These are phyloP conservation scores for Drosophila percnosoma DNA, from an alignment of 2,888 invertebrate genomes.

Conservation along the genomic window DNA sequence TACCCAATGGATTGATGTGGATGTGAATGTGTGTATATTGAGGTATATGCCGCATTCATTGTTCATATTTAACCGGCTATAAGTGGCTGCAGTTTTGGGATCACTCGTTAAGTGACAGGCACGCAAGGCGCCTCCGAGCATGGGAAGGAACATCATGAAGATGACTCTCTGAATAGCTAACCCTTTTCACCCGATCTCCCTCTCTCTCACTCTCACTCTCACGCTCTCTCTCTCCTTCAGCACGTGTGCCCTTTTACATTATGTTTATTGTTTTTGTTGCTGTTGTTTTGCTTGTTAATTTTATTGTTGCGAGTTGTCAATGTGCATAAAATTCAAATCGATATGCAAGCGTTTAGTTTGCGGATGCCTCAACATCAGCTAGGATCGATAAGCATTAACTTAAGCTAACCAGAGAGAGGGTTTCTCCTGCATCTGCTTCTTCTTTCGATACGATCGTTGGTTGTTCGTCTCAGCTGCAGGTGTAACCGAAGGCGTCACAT, in stretches of 20 bases:
- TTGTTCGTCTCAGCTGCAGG: slow-evolving; percentile 51
- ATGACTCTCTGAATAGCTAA: slow-evolving; percentile 28
- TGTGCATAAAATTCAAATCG: slow-evolving; percentile 74
- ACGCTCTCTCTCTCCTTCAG: slow-evolving; percentile 25
- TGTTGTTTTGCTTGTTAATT: slow-evolving; percentile 12
- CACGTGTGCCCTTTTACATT: slow-evolving; percentile 55
- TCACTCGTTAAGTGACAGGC: slow-evolving; percentile 76
- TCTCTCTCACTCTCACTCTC: not conserved
- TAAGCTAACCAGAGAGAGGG: slow-evolving; percentile 32
- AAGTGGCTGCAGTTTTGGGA: slow-evolving; percentile 58
- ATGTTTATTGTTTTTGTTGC: slow-evolving; percentile 8
- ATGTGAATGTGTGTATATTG: slow-evolving; percentile 30
- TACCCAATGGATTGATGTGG: slow-evolving; percentile 39
- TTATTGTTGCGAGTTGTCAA: slow-evolving; percentile 50
- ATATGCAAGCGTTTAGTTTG: slow-evolving; percentile 67
- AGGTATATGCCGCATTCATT: slow-evolving; percentile 60
- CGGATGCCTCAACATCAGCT: slow-evolving; percentile 69
- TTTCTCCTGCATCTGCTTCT: not conserved
- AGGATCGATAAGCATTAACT: slow-evolving; percentile 60
- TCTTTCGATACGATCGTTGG: slow-evolving; percentile 57
- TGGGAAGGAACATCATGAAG: slow-evolving; percentile 20
- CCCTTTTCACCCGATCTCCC: slow-evolving; percentile 11
- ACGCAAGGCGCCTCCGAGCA: slow-evolving; percentile 72
- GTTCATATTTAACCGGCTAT: slow-evolving; percentile 62
- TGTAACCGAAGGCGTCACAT: slow-evolving; percentile 78